phyloP scores from a whole-genome alignment of 1,140 invertebrate genomes.

The Sminthurides bifidus region DNA sequence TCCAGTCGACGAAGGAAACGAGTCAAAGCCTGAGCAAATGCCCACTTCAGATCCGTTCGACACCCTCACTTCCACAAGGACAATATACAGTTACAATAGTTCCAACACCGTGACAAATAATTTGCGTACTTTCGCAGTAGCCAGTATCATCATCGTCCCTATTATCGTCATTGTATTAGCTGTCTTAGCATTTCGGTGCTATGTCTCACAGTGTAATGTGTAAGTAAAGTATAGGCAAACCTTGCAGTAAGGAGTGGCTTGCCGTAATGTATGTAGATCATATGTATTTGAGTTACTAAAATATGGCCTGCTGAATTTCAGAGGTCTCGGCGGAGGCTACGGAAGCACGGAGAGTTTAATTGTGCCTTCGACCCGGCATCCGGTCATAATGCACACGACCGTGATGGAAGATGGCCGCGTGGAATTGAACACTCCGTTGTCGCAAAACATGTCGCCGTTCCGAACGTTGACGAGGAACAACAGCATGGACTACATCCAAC shows the following conservation, averaged over 20 bases:
- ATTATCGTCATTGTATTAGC: not conserved
- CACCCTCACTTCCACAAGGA: not conserved
- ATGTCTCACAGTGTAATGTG: not conserved
- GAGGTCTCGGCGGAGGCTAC: not conserved
- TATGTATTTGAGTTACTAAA: no score
- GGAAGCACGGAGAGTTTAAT: not conserved
- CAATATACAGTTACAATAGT: not conserved
- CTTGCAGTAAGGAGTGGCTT: no score
- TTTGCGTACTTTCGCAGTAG: not conserved
- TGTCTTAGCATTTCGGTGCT: not conserved
- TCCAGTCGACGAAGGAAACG: not conserved
- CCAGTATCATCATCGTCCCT: constrained; percentile 3
- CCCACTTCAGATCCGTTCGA: not conserved
- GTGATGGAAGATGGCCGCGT: not conserved
- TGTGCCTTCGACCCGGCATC: constrained; percentile 2
- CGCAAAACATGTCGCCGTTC: not conserved
- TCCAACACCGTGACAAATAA: not conserved
- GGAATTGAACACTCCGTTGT: not conserved
- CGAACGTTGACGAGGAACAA: not conserved
- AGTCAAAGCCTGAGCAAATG: not conserved
- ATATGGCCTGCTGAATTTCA: no score
- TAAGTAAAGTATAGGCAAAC: no score
- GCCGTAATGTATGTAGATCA: no score
- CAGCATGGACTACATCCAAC: constrained; percentile 8
- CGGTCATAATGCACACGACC: not conserved